Base-by-base conservation (phyloP, 2,797 vertebrate species). In the Gallinago stenura region DNA sequence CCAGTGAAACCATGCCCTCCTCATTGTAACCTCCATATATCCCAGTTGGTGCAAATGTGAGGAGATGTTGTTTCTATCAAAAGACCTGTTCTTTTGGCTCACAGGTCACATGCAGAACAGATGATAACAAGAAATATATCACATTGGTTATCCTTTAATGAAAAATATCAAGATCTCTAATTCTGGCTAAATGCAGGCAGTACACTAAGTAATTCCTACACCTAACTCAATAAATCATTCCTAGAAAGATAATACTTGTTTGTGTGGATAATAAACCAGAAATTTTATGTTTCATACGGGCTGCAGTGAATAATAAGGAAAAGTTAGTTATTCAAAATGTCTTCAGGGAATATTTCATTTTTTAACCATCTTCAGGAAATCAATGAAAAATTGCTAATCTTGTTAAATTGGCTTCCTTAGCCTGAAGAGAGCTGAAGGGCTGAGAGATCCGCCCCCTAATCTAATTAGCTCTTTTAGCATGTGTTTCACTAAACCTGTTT, bases 401-500 rank as follows among this genome's bases (percentile, higher is more conserved):
- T 89, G 57, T 94, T 95, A 95, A 68, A 87, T 89, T 80, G 84
- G 60, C 83, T 94, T 95, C 88, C 83, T 75, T 93, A 90, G 71
- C 83, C 86, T 75, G 61, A 90, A 95, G 86, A 94, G 78, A 80
- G 56, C 51, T 91, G 53, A 86, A 93, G 45, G 91, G 16, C 60
- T 87, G 48, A 9, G 46, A 92, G 89, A 95, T 83, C 53, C 48
- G 25, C 33, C 33, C 89, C 37, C 45, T 96, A 97, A 97, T 95
- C 90, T 94, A 92, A 96, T 97, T 97, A 95, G 48, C 45, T 95
- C 14, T 94, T 93, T 92, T 64, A 85, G 83, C 83, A 77, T 60
- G 77, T 96, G 83, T 92, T 94, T 94, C 90, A 61, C 80, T 93
- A 90, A 93, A 94, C 62, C 73, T 95, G 78, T 75, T 96, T 96